Conservation (phyloP, 2,113 vertebrate species). For the Pteropus alecto region DNA sequence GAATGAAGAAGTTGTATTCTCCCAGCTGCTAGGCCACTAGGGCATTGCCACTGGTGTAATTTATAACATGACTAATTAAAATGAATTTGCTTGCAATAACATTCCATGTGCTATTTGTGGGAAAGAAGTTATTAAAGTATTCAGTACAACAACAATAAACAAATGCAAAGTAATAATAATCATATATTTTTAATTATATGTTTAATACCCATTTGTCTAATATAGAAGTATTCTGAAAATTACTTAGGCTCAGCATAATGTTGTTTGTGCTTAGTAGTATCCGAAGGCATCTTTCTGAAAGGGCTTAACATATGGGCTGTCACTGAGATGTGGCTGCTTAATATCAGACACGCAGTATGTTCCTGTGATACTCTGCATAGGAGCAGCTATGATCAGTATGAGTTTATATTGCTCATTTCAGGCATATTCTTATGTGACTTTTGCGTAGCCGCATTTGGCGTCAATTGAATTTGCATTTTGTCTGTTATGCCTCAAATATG, state of each 20-base stretch:
- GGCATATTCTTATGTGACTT: not conserved
- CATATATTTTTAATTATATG: slow-evolving; percentile 75
- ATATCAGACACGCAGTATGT: not conserved
- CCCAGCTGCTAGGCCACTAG: slow-evolving; percentile 70
- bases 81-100: slow-evolving; percentile 77
- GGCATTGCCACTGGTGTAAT: slow-evolving; percentile 72
- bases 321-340: not conserved
- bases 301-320: not conserved
- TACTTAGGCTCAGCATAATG: slow-evolving; percentile 25
- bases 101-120: slow-evolving; percentile 70
- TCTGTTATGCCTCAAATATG: not conserved
- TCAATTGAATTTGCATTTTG: not conserved
- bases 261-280: slow-evolving; percentile 46
- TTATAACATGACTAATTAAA: slow-evolving; percentile 86
- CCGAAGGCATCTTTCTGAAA: slow-evolving; percentile 38
- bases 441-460: not conserved
- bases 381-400: not conserved
- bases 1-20: slow-evolving; percentile 79
- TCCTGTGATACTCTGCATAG: not conserved
- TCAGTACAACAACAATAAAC: slow-evolving; percentile 70
- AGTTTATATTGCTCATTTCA: not conserved
- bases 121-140: slow-evolving; percentile 80
- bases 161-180: slow-evolving; percentile 74
- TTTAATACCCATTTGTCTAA: slow-evolving; percentile 73
- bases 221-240: slow-evolving; percentile 69